phyloP scores from a whole-genome alignment of 2,113 vertebrate species.

The Tetrax tetrax region DNA sequence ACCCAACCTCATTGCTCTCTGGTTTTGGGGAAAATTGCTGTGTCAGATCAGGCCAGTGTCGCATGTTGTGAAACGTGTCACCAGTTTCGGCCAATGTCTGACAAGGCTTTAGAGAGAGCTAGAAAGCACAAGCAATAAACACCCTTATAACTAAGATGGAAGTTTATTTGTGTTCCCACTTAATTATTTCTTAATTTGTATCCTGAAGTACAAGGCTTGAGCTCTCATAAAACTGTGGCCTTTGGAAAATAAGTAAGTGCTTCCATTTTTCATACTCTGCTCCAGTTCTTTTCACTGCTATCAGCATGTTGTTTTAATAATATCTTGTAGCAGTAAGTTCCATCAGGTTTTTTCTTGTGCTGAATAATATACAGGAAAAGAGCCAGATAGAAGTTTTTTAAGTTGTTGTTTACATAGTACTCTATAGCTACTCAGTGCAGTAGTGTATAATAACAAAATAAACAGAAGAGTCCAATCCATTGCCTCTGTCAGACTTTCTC shows the following conservation, averaged over 20 bases:
- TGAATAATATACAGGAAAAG: background rate
- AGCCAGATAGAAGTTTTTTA: background rate
- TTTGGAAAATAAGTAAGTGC: background rate
- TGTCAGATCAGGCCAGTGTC: background rate
- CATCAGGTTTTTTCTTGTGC: background rate
- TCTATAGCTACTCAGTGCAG: background rate
- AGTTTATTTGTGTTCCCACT: constrained; percentile 27
- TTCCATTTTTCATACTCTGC: constrained; percentile 19
- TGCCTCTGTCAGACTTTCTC: background rate
- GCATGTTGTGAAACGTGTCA: background rate
- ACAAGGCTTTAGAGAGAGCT: background rate
- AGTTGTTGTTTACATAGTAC: background rate
- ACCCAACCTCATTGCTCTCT: background rate
- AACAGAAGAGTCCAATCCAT: background rate
- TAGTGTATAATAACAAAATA: background rate
- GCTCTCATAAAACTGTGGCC: background rate
- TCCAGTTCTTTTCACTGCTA: background rate
- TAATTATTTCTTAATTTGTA: constrained; percentile 52
- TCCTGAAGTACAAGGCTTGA: constrained; percentile 7
- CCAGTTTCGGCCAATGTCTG: background rate
- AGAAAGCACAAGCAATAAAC: background rate
- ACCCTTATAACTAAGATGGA: background rate
- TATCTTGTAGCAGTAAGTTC: background rate
- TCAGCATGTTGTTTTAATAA: background rate
- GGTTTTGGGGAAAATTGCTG: background rate